Base-by-base conservation (phyloP, 2,797 vertebrate genomes). In the Malurus splendens region DNA sequence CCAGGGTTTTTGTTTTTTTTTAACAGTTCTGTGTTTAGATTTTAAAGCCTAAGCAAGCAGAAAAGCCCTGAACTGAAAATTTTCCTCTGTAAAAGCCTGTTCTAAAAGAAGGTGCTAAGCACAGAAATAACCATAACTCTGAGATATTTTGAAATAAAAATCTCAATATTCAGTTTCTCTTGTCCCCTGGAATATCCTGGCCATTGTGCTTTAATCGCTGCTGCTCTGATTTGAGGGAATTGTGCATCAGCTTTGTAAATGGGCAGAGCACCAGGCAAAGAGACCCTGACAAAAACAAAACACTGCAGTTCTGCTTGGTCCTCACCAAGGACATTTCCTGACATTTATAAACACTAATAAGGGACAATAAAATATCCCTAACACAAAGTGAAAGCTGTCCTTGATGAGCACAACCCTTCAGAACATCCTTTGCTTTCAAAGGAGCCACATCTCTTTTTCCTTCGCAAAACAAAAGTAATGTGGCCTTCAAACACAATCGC, bases 251-350 rank as follows among this genome's bases (percentile, higher is more conserved):
- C 71, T 84, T 70, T n/a, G 44, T 8, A 27, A 51, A 15, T 39
- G 55, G 73, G 50, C 52, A 72, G 38, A 81, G 54, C 55, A 4
- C 33, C 18, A 1, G 12, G 18, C 2, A 18, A 71, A 73, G 12
- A 86, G 67, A 51, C 36, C 41, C 48, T 62, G 66, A 80, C 25
- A 54, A 54, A 72, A 64, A 57, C 73, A 78, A 75, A 93, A 80
- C n/a, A 48, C 56, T 75, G 0, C 80, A n/a, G 33, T 50, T 66
- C 80, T 85, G 59, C 82, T 47, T 78, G 51, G 77, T 80, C 90
- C 90, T 82, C 85, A 64, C 90, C 95, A 96, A 95, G 94, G 94
- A 93, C 93, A 8, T 83, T 89, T 90, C 86, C 84, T 94, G 92
- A 85, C 83, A 36, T 83, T 85, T 86, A 25, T 78, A 73, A 94